Conservation (phyloP, 2,113 vertebrate species). For the Alouatta palliata region DNA sequence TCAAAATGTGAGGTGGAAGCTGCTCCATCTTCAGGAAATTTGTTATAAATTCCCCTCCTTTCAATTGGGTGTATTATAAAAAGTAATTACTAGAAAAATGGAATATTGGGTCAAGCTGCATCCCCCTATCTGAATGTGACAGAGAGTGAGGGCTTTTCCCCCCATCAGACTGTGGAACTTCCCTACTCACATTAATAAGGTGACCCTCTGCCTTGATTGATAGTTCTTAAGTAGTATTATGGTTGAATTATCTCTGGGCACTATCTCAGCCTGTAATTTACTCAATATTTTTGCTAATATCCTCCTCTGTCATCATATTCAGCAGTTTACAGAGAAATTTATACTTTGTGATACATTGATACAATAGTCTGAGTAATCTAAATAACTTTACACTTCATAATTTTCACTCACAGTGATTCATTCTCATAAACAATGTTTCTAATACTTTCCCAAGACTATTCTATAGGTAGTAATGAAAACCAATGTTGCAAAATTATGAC, state of each 20-base stretch:
- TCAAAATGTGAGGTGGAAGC: not conserved
- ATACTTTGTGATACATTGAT: not conserved
- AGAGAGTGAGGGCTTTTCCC: not conserved
- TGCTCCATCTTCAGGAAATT: not conserved
- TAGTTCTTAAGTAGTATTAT: not conserved
- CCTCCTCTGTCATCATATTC: not conserved
- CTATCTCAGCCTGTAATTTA: not conserved
- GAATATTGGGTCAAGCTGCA: not conserved
- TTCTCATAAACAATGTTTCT: slow-evolving; percentile 10
- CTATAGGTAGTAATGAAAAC: not conserved
- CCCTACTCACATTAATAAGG: not conserved
- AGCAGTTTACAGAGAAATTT: not conserved
- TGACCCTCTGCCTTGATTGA: not conserved
- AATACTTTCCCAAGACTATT: not conserved
- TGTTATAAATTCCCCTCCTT: not conserved
- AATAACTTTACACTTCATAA: slow-evolving; percentile 38
- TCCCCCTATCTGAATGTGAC: not conserved
- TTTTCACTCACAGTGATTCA: not conserved
- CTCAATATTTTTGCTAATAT: slow-evolving; percentile 12
- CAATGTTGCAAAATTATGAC: too few relatives aligned
- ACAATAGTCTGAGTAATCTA: slow-evolving; percentile 25
- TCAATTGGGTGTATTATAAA: not conserved
- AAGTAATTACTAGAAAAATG: not conserved
- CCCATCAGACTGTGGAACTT: not conserved
- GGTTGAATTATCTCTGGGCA: not conserved